Evolutionary conservation across 2,797 vertebrate genomes (phyloP), one percentile per base, ranked within the genome.

Genomic region (Manis pentadactyla): DNA sequence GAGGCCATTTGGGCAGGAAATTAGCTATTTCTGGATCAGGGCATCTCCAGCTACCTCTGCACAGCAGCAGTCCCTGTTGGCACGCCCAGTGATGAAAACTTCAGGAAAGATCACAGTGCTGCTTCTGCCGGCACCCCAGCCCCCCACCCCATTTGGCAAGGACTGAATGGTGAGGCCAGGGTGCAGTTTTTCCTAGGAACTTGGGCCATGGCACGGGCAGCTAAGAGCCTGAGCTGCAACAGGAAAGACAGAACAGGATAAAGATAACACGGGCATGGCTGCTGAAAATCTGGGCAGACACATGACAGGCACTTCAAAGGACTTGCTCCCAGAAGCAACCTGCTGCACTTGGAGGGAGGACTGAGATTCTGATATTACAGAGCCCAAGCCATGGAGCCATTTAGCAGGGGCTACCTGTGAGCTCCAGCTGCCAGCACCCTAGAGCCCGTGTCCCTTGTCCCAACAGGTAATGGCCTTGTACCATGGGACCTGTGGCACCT

Each of bases 131-230:
- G 34, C 46, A n/a, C 5, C 23, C 9, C 17, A 1, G 25, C 39
- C 69, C 31, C 29, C n/a, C 14, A 3, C 29, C 25, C 46, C 42
- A 19, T 34, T 21, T 69, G 12, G n/a, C 69, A 87, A 69, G 77
- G n/a, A 7, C 27, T 77, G 53, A 69, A 53, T 53, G 61, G 63
- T 7, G 31, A 9, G 8, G 19, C 25, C 19, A 27, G n/a, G 5
- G 18, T 25, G 7, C 34, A 7, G 2, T 1, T 29, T 68, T 91
- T 75, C 21, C 63, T 23, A 14, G 46, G 25, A 29, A 39, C 21
- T 42, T 51, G 23, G 39, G 15, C 5, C 21, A 0, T 4, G 25
- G 1, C 7, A 0, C 0, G 1, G 55, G 31, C 9, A 57, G 17
- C 7, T 2, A 4, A 21, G 46, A 53, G 21, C n/a, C 83, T 3